These are phyloP conservation scores for Drosophila merina DNA, from an alignment of 2,888 invertebrate species.

Conservation along the genomic window DNA sequence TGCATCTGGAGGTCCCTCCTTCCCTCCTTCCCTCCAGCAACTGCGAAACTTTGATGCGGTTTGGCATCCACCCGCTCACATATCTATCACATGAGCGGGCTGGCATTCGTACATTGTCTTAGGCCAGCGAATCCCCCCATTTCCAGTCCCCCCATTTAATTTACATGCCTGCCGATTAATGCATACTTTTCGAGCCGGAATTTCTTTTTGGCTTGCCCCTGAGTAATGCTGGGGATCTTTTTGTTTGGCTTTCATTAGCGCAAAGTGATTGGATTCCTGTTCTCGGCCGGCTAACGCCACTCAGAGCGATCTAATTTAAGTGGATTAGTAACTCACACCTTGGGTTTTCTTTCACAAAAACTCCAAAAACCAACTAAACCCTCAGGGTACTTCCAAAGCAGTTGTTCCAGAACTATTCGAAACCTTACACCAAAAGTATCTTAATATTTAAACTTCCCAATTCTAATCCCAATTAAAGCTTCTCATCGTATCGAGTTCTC, in stretches of 20 bases:
- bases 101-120: conserved; percentile 66
- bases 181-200: conserved; percentile 19
- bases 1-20: conserved; percentile 19
- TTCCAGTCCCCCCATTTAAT: conserved; percentile 31
- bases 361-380: neutral
- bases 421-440: neutral
- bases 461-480: neutral
- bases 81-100: conserved; percentile 61
- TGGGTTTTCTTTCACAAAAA: neutral
- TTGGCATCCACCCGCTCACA: conserved; percentile 55
- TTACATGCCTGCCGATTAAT: conserved; percentile 20
- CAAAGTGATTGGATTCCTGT: conserved; percentile 57
- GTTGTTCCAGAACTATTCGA: neutral
- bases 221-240: conserved; percentile 30
- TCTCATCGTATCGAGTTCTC: neutral
- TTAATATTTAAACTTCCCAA: neutral
- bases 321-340: conserved; percentile 6
- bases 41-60: conserved; percentile 69
- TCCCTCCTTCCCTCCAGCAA: neutral
- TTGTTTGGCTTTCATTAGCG: conserved; percentile 59
- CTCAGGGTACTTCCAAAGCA: neutral
- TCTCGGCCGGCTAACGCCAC: conserved; percentile 4
- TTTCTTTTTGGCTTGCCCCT: conserved; percentile 32
- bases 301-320: conserved; percentile 22
- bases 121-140: conserved; percentile 2